Evolutionary conservation across 2,797 vertebrate genomes (phyloP), one percentile per base, ranked within the genome.

Genomic region (Chanos chanos): DNA sequence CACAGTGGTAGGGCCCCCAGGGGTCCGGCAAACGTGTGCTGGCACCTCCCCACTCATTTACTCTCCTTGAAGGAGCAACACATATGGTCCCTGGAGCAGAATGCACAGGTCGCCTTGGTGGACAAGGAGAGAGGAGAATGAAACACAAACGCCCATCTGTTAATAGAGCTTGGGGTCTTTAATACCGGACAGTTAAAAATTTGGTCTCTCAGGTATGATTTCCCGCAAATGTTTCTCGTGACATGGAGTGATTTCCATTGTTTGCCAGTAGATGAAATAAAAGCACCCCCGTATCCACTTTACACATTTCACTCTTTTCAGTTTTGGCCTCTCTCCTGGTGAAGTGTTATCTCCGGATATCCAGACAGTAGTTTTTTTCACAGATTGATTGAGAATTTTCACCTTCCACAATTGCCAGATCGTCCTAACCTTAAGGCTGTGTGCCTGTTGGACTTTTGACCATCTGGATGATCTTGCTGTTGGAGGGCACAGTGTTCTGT

Each of bases 71-170:
- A 83, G 80, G 73, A 79, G 66, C 64, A 37, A 74, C 80, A 73
- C 86, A 88, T 83, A 86, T 82, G 83, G 78, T 82, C 84, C 83
- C 82, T 72, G 10, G 77, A 81, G 81, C 81, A 31, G 71, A 71
- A 73, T 78, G 81, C 81, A 82, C 77, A 73, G 77, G 74, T 78
- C 51, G 64, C 71, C 69, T 76, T 77, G 70, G 73, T 79, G 71
- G 67, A 75, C 75, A 73, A 72, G 62, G 74, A 74, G 76, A 69
- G 78, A 80, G 68, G 74, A 15, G 67, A 76, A 31, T 12, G 8
- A 13, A 34, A 33, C 60, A 21, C 16, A 39, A 18, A 6, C 8
- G 39, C 16, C 43, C 56, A 70, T 65, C 50, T 65, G 68, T 43
- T 25, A 37, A 8, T 16, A n/a, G n/a, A 37, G 4, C 25, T 19